A percentile compares a stretch with the other conserved stretches of the same genome.
These are phyloP conservation scores for Sarcophaga rosellei DNA, from an alignment of 2,888 invertebrate species.

Conservation along the genomic window DNA sequence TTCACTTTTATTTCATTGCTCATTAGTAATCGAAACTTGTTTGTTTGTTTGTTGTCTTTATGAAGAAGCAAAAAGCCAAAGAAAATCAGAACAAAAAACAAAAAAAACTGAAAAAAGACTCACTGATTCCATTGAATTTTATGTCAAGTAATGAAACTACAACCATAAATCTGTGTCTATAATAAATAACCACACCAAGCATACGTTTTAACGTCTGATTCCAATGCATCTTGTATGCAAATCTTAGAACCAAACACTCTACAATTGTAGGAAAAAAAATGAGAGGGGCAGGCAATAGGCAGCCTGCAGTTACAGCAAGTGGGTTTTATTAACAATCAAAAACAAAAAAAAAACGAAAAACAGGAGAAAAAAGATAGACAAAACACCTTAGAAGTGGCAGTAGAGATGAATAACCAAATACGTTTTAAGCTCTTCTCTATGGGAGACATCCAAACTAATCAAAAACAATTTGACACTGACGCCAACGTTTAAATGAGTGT, in stretches of 20 bases:
- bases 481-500: conserved; percentile 56
- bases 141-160: conserved; percentile 57
- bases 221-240: neutral
- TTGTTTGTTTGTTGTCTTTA: conserved; percentile 25
- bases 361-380: neutral
- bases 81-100: neutral
- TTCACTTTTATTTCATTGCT: conserved; percentile 62
- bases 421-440: conserved; percentile 40
- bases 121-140: conserved; percentile 55
- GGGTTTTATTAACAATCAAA: neutral
- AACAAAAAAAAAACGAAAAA: neutral
- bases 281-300: neutral
- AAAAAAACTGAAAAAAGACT: conserved; percentile 15
- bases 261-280: neutral
- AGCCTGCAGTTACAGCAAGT: neutral
- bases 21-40: conserved; percentile 62
- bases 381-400: conserved; percentile 40
- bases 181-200: conserved; percentile 47
- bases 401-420: conserved; percentile 51
- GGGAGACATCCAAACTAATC: conserved; percentile 50
- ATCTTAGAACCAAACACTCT: conserved; percentile 9
- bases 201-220: neutral
- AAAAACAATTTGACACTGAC: conserved; percentile 64
- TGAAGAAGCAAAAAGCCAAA: neutral
- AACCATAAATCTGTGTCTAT: conserved; percentile 63